Percentiles rank a stretch among this genome's conserved stretches.
Conservation (phyloP, 2,113 vertebrate genomes). For the Felis catus region DNA sequence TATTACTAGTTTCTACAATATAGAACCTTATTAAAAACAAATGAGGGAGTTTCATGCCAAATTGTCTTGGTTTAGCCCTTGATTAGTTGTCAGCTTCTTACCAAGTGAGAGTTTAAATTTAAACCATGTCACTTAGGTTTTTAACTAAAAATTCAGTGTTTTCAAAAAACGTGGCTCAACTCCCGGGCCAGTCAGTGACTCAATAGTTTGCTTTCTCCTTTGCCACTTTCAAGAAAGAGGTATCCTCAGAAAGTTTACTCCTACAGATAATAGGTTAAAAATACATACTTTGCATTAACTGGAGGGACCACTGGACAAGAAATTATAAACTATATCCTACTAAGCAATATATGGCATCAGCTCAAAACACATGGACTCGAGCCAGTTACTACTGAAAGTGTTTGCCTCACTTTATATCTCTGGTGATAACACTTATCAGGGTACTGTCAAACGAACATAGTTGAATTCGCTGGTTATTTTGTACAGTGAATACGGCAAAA, state of each 20-base stretch:
- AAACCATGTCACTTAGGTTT: not conserved
- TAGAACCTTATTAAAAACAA: not conserved
- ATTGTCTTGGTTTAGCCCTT: not conserved
- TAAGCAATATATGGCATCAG: not conserved
- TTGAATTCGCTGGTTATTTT: not conserved
- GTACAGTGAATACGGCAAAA: not conserved
- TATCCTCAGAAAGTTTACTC: not conserved
- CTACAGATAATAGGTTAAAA: not conserved
- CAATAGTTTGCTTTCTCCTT: not conserved
- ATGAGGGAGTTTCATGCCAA: not conserved
- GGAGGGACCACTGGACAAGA: not conserved
- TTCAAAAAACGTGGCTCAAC: not conserved
- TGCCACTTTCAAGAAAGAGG: not conserved
- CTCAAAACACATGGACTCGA: not conserved
- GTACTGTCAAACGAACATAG: not conserved
- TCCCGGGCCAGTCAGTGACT: not conserved
- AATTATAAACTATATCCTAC: not conserved
- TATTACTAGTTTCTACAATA: not conserved
- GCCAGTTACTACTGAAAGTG: not conserved
- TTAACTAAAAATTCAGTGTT: slow-evolving; percentile 9
- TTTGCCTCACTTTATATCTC: not conserved
- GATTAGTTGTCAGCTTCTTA: not conserved
- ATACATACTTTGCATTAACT: not conserved
- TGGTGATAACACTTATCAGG: not conserved
- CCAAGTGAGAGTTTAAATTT: not conserved